Base-by-base conservation (phyloP, 2,888 invertebrate species). In the Gibbula magus region DNA sequence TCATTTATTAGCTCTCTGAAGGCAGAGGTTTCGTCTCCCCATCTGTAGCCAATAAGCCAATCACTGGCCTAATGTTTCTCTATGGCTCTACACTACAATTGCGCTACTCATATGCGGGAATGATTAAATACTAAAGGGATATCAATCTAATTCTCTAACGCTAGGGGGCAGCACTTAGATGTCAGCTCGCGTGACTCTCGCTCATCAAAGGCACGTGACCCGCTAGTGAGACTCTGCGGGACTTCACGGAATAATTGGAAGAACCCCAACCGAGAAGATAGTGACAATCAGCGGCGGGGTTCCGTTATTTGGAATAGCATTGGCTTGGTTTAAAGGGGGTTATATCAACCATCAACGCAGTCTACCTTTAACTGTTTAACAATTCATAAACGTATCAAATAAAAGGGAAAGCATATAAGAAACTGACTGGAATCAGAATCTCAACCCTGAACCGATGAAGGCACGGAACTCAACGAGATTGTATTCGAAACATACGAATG, bases 141-240 rank as follows among this genome's bases (percentile, higher is more conserved):
- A 70, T 35, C 70, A 70, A 70, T 70, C 70, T 70, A 70, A 70
- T 70, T 70, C 35, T 20, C 35, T 70, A 35, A 13, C 70, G 20
- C 35, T 70, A 70, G 70, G 70, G 70, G 70, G 70, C 70, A 70
- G 35, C 70, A 70, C 70, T 70, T 70, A 70, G 70, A 70, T 70
- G 70, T 70, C 70, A 70, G 32, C 70, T 70, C 70, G 70, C 70
- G 70, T 70, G 70, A 70, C 70, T 70, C 35, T 32, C 70, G 32
- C 39, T 70, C 35, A n/a, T 35, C 29, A 35, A 35, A 32, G 70
- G 18, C 70, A 70, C 70, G 70, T 70, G 70, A 70, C 70, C 20
- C 61, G 16, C 39, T 35, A 70, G 70, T 25, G 35, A 70, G 39
- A 70, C 70, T 32, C 70, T 18, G 70, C 35, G 70, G 70, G 70